Percentiles rank a stretch among this genome's conserved stretches.
Evolutionary conservation across 2,113 vertebrate species (phyloP).

Genomic region (Ia io): DNA sequence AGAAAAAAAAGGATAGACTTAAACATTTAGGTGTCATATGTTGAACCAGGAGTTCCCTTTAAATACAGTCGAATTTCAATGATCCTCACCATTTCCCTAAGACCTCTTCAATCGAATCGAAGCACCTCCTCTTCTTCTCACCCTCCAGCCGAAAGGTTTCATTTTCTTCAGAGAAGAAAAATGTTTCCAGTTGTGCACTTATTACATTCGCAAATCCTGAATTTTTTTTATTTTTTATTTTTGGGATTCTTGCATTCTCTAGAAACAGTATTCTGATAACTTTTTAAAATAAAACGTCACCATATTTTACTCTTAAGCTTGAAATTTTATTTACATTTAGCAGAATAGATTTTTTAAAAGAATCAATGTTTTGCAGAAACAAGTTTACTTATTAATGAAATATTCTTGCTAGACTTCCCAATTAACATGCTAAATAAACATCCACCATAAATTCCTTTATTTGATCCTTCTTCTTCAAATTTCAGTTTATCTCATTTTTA

Average conservation of each 20-base stretch:
- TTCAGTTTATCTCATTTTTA: not conserved
- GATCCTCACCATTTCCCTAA: not conserved
- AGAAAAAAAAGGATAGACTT: not conserved
- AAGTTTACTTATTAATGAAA: not conserved
- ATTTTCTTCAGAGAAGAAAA: slow-evolving; percentile 22
- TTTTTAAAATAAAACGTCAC: not conserved
- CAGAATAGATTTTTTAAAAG: not conserved
- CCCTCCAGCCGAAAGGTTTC: not conserved
- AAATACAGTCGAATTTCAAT: accelerated
- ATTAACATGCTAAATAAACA: not conserved
- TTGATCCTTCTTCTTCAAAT: not conserved
- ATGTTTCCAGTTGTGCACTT: not conserved
- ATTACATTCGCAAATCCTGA: not conserved
- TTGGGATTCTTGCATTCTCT: not conserved
- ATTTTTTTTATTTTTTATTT: not conserved
- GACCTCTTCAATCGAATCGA: not conserved
- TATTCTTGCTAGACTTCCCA: not conserved
- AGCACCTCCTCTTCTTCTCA: not conserved
- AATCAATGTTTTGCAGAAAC: not conserved
- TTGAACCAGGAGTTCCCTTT: not conserved
- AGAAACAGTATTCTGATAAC: not conserved
- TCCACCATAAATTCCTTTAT: not conserved
- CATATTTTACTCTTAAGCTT: not conserved
- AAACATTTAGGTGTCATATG: not conserved
- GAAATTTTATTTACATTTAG: not conserved